Percentiles rank a stretch among this genome's conserved stretches.
phyloP scores from a whole-genome alignment of 2,113 vertebrate genomes.

The Neoarius graeffei region DNA sequence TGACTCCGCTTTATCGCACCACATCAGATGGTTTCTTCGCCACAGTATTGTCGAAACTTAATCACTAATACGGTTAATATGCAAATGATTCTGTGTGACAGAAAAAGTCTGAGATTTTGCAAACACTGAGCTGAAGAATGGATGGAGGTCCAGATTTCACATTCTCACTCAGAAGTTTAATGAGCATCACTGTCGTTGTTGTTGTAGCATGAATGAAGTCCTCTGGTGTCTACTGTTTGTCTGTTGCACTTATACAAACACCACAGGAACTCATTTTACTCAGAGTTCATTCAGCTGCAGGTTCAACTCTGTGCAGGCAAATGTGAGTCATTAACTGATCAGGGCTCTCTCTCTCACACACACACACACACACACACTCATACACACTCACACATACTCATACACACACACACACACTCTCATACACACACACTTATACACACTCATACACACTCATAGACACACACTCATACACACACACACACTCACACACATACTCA shows the following conservation, averaged over 20 bases:
- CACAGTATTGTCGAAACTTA: neutral
- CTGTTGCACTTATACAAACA: neutral
- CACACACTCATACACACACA: no score
- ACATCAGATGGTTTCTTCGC: neutral
- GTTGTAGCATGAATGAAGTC: neutral
- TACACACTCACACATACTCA: no score
- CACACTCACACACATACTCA: no score
- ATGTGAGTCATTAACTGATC: conserved; percentile 1
- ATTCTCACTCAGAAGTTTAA: neutral
- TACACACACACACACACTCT: no score
- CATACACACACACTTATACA: neutral
- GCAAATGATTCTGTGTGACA: neutral
- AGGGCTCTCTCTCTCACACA: neutral
- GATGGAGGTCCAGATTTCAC: neutral
- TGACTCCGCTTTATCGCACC: neutral
- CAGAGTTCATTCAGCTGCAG: neutral
- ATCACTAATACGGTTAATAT: neutral
- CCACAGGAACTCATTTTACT: neutral
- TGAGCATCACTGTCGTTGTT: neutral
- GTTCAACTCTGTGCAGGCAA: neutral
- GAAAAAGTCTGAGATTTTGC: neutral
- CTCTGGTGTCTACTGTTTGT: neutral
- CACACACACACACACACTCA: neutral
- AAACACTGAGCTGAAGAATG: neutral
- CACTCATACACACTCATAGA: no score